Conservation (phyloP, 2,113 vertebrate genomes). For the Oreocharis arfaki region DNA sequence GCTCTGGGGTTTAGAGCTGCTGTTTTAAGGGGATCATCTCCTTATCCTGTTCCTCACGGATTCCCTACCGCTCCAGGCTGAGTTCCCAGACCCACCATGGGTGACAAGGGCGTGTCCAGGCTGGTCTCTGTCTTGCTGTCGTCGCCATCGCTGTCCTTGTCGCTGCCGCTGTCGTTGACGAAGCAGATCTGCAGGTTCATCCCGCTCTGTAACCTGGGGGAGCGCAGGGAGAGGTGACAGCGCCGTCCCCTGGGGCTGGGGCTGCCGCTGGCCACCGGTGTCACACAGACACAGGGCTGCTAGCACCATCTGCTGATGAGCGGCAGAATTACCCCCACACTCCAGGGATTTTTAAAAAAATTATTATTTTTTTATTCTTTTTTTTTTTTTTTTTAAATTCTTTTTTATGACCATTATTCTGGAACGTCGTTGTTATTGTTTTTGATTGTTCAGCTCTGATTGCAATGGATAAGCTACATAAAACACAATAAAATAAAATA, state of each 20-base stretch:
- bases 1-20: neutral
- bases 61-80: neutral
- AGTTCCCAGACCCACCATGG: slow-evolving; percentile 79
- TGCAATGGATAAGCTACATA: too few species aligned
- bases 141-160: slow-evolving; percentile 97
- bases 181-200: slow-evolving; percentile 99
- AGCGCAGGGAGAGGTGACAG: neutral
- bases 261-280: neutral
- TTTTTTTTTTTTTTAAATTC: too few species aligned
- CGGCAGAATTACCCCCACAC: neutral
- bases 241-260: fast-evolving
- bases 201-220: slow-evolving; percentile 89
- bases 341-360: too few species aligned
- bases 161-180: slow-evolving; percentile 95
- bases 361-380: too few species aligned
- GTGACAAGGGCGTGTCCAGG: slow-evolving; percentile 93
- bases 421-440: fast-evolving
- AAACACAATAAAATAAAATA: too few species aligned
- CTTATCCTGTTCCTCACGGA: neutral
- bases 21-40: neutral
- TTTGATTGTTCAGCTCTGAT: neutral
- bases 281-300: fast-evolving
- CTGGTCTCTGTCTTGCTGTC: slow-evolving; percentile 99
- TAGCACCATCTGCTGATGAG: slow-evolving; percentile 52
- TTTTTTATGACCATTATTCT: fast-evolving